These are phyloP conservation scores for Venustoraphidia nigricollis DNA, from an alignment of 2,888 invertebrate genomes.

Conservation along the genomic window DNA sequence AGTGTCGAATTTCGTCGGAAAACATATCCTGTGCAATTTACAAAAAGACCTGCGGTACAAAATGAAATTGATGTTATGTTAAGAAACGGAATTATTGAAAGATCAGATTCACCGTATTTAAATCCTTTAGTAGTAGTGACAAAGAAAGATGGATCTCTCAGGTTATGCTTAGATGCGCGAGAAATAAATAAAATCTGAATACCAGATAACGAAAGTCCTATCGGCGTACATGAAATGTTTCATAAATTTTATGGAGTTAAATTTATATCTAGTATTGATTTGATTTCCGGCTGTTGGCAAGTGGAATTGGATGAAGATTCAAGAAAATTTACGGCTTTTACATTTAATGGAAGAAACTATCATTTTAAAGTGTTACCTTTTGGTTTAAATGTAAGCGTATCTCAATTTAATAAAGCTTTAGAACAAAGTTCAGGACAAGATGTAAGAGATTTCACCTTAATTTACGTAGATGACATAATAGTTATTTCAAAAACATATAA, in stretches of 20 bases:
- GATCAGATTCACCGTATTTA: background rate
- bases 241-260: background rate
- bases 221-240: too few species aligned
- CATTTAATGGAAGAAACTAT: constrained; percentile 3
- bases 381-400: constrained; percentile 5
- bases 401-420: constrained; percentile 1
- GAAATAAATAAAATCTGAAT: background rate
- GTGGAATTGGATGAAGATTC: background rate
- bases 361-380: constrained; percentile 5
- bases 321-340: constrained; percentile 6
- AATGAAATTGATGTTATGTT: background rate
- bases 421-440: background rate
- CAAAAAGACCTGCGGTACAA: background rate
- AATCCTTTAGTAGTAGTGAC: constrained; percentile 4
- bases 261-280: constrained; percentile 2
- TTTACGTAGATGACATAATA: constrained; percentile 3
- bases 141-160: constrained; percentile 4
- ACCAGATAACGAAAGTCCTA: background rate
- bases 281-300: constrained; percentile 5
- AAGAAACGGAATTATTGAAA: constrained; percentile 1
- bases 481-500: background rate
- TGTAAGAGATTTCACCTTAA: background rate
- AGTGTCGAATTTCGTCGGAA: background rate
- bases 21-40: background rate
- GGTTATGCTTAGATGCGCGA: constrained; percentile 4